Conservation (phyloP, 2,797 vertebrate genomes). For the Spinibarbus caldwelli region DNA sequence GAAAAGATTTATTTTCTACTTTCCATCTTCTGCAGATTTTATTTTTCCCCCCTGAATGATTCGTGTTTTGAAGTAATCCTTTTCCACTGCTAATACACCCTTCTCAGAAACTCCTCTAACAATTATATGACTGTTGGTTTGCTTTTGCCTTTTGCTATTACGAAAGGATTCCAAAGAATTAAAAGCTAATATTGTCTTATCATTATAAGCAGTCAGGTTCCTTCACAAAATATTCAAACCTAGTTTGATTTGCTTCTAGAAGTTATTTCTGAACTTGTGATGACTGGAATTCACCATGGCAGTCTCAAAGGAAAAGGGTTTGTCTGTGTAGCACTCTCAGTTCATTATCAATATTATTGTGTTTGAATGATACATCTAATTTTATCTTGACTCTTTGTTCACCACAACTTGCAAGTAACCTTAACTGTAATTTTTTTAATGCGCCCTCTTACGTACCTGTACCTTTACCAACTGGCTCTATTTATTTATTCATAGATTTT, state of each 20-base stretch:
- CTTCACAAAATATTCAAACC: background rate
- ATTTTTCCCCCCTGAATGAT: background rate
- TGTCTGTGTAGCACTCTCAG: too few relatives aligned
- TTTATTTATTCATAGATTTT: too few relatives aligned
- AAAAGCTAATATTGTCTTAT: conserved; percentile 27
- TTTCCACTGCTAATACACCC: background rate
- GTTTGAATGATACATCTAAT: too few relatives aligned
- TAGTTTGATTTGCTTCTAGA: conserved; percentile 10
- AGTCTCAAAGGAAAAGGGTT: too few relatives aligned
- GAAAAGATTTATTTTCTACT: conserved; percentile 28
- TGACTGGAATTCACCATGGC: background rate
- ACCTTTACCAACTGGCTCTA: background rate
- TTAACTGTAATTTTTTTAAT: too few relatives aligned
- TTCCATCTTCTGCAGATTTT: background rate
- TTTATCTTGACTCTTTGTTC: too few relatives aligned
- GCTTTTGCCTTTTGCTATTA: conserved; percentile 22
- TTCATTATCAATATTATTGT: too few relatives aligned
- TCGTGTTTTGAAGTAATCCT: background rate
- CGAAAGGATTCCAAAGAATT: background rate
- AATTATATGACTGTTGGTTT: conserved; percentile 11
- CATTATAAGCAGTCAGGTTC: background rate
- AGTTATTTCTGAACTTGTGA: background rate
- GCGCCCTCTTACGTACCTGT: too few relatives aligned
- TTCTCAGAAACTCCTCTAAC: conserved; percentile 14
- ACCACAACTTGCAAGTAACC: too few relatives aligned